These are phyloP conservation scores for Temnothorax longispinosus DNA, from an alignment of 1,140 invertebrate species.

Conservation along the genomic window DNA sequence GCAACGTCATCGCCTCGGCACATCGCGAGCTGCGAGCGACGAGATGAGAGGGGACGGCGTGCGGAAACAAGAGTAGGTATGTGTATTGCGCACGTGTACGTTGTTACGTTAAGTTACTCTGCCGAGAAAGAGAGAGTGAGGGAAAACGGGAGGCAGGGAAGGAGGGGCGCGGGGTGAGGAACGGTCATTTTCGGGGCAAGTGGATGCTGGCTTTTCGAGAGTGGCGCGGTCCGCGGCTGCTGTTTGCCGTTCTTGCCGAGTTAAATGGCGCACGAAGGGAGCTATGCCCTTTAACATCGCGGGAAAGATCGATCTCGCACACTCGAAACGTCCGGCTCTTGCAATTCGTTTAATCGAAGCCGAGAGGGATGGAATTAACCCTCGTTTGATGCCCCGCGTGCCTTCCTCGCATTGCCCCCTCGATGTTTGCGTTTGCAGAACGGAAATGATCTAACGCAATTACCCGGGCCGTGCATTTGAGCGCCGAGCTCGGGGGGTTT, in stretches of 20 bases:
- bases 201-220: slow-evolving; percentile 24
- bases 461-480: background rate
- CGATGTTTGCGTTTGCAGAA: slow-evolving; percentile 37
- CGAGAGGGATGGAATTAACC: slow-evolving; percentile 41
- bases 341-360: slow-evolving; percentile 55
- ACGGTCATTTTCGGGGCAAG: slow-evolving; percentile 34
- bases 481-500: background rate
- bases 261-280: slow-evolving; percentile 46
- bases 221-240: background rate
- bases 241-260: slow-evolving; percentile 29
- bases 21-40: slow-evolving; percentile 10
- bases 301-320: slow-evolving; percentile 55
- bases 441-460: slow-evolving; percentile 53
- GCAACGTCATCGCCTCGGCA: slow-evolving; percentile 18
- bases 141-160: background rate
- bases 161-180: background rate
- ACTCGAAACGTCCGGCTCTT: slow-evolving; percentile 51
- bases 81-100: slow-evolving; percentile 41
- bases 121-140: background rate
- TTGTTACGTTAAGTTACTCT: slow-evolving; percentile 5
- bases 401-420: slow-evolving; percentile 16
- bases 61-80: slow-evolving; percentile 37
- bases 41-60: slow-evolving; percentile 2
- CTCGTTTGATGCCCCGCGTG: slow-evolving; percentile 36
- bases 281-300: slow-evolving; percentile 55